These are phyloP conservation scores for Carassius auratus DNA, from an alignment of 2,113 vertebrate species.

Conservation along the genomic window DNA sequence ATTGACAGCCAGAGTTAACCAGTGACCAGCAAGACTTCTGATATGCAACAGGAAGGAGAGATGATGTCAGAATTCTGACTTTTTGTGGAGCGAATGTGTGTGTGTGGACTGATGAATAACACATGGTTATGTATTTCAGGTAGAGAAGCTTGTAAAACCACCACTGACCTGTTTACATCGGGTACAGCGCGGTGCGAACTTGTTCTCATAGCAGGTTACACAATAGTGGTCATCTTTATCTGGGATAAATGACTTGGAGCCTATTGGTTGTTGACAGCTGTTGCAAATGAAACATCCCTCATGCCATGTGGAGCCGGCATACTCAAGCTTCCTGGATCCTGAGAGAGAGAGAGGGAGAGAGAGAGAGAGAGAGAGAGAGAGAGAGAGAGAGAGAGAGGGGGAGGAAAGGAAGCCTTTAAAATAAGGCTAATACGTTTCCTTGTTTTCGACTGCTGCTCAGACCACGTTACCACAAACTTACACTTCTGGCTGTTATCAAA, in stretches of 20 bases:
- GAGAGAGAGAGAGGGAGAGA: no score
- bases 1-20: conserved; percentile 6
- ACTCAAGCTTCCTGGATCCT: conserved; percentile 97
- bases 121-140: conserved; percentile 1
- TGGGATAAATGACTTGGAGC: conserved; percentile 96
- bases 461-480: background rate
- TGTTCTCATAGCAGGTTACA: conserved; percentile 95
- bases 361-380: no score
- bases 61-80: background rate
- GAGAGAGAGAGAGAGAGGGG: conserved; percentile 12
- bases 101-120: conserved; percentile 21
- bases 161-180: conserved; percentile 92
- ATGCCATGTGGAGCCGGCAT: conserved; percentile 93
- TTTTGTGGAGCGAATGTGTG: conserved; percentile 11
- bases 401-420: conserved; percentile 14
- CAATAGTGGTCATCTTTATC: conserved; percentile 97
- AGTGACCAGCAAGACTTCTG: conserved; percentile 13
- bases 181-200: conserved; percentile 97
- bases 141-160: background rate
- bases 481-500: no score
- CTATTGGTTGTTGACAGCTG: conserved; percentile 95
- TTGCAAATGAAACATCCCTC: conserved; percentile 96
- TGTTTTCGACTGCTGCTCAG: background rate
- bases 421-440: background rate
- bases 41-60: conserved; percentile 10